Base-by-base conservation (phyloP, 1,140 invertebrate species). In the Dufourea novaeangliae region DNA sequence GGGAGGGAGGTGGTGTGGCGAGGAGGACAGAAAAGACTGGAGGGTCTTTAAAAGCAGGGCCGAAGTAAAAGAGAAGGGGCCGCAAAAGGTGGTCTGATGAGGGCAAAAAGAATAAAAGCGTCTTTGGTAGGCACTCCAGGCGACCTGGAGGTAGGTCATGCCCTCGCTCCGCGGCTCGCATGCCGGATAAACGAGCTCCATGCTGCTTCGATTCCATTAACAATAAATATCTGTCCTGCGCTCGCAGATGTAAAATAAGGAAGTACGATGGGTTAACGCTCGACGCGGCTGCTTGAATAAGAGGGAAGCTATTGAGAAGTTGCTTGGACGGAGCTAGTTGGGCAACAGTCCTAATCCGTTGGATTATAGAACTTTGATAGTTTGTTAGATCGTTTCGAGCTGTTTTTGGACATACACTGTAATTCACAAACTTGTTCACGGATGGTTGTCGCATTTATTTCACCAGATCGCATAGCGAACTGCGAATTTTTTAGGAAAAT, bases 91-190 rank as follows among this genome's bases (percentile, higher is more conserved):
- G 67, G 63, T 50, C 54, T 79, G 70, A 80, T 32, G 64, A 77
- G 61, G n/a, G 52, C 69, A 77, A 71, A 77, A 81, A 54, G 39
- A 69, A 71, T n/a, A 61, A 69, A 46, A 76, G 52, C 39, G 73
- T 59, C 64, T 46, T 68, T 50, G 54, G 27, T 59, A 59, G 73
- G 63, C 32, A 44, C 63, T 75, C 63, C 22, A n/a, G 54, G 25
- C 27, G 29, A 74, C 62, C 27, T 44, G 29, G 46, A 59, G 72
- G 22, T 57, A 37, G 72, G 63, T 68, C 52, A 68, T 68, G 63
- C 54, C 39, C 50, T 41, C 52, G 37, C 37, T 57, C 17, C 7
- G 22, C 46, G 50, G 14, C 32, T n/a, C 3, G 39, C 14, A 17
- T 14, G 22, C 17, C 17, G 41, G 37, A 37, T 67, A 34, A 66